Percentiles rank a stretch among this genome's conserved stretches.
Evolutionary conservation across 1,140 invertebrate genomes (phyloP).

Genomic region (Temnothorax nylanderi): DNA sequence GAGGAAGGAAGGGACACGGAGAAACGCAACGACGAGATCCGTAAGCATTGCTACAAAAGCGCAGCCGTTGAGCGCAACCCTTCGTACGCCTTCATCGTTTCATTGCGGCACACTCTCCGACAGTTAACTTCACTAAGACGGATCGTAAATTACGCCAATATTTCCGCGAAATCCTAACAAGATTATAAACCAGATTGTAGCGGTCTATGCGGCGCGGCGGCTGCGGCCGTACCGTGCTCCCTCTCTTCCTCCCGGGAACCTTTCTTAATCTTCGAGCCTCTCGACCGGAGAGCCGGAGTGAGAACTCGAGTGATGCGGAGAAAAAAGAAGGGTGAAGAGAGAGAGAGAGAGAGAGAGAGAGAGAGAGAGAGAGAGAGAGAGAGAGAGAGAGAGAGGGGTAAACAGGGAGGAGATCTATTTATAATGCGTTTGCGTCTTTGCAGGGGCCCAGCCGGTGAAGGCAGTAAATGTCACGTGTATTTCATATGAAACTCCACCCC

Average conservation of each 20-base stretch:
- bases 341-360: background rate
- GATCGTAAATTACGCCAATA: constrained; percentile 85
- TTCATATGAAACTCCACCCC: constrained; percentile 85
- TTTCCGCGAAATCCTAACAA: constrained; percentile 86
- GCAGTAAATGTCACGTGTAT: constrained; percentile 86
- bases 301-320: constrained; percentile 48
- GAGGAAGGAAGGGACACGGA: background rate
- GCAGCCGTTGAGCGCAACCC: constrained; percentile 53
- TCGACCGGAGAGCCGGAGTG: constrained; percentile 43
- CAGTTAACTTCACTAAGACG: constrained; percentile 81
- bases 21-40: background rate
- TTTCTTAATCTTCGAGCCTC: constrained; percentile 69
- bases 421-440: constrained; percentile 83
- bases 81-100: constrained; percentile 58
- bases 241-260: constrained; percentile 45
- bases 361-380: background rate
- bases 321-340: constrained; percentile 19
- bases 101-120: constrained; percentile 69
- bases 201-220: constrained; percentile 65
- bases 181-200: constrained; percentile 85
- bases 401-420: constrained; percentile 81
- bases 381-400: background rate
- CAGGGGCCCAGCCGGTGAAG: constrained; percentile 80
- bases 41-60: constrained; percentile 49
- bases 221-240: constrained; percentile 34